These are phyloP conservation scores for Camponotus pennsylvanicus DNA, from an alignment of 1,140 invertebrate species.

Conservation along the genomic window DNA sequence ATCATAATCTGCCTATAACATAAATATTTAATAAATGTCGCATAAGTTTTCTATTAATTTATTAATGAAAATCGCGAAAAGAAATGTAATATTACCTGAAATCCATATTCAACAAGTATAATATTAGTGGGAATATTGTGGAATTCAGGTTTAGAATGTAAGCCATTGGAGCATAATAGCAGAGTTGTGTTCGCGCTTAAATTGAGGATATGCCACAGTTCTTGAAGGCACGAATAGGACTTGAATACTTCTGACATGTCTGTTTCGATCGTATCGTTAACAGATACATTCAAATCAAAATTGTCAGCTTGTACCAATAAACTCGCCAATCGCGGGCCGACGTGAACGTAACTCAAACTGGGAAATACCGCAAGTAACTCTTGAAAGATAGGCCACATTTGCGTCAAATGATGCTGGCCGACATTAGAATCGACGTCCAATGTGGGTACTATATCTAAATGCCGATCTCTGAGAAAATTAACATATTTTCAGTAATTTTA, in stretches of 20 bases:
- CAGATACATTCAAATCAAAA: conserved; percentile 80
- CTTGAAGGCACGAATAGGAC: conserved; percentile 84
- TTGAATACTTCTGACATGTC: conserved; percentile 85
- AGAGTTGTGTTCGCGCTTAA: conserved; percentile 87
- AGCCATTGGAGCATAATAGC: conserved; percentile 88
- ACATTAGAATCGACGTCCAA: conserved; percentile 88
- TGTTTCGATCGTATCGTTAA: conserved; percentile 85
- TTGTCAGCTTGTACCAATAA: conserved; percentile 86
- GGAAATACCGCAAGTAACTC: conserved; percentile 86
- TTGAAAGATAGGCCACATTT: conserved; percentile 88
- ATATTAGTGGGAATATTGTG: conserved; percentile 87
- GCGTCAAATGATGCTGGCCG: conserved; percentile 86
- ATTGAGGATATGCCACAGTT: conserved; percentile 87
- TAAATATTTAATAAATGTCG: conserved; percentile 26
- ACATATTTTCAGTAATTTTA: conserved; percentile 18
- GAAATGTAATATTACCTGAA: conserved; percentile 85
- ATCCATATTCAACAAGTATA: conserved; percentile 89
- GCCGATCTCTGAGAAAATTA: conserved; percentile 80
- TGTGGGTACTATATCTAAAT: conserved; percentile 87
- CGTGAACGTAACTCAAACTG: conserved; percentile 87
- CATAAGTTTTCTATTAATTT: background rate
- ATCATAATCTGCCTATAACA: conserved; percentile 89
- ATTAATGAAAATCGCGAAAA: background rate
- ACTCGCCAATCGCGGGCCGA: conserved; percentile 88
- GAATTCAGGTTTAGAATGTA: conserved; percentile 84